Conservation (phyloP, 2,797 vertebrate species). For the Graptemys geographica region DNA sequence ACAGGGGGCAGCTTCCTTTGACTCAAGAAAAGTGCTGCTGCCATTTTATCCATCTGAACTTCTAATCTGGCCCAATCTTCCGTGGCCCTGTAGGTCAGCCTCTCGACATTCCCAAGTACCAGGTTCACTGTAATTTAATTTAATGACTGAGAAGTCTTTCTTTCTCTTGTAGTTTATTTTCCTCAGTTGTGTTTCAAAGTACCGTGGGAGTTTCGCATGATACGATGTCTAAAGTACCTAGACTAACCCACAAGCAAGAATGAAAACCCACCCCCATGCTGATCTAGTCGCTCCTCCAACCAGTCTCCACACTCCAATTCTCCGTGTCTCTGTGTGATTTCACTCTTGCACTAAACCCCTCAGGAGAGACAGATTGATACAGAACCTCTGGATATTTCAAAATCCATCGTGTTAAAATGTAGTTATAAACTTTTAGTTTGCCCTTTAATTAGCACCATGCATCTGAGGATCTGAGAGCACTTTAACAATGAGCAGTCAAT, state of each 20-base stretch:
- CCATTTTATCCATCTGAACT: not conserved
- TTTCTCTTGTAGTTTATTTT: not conserved
- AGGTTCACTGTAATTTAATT: not conserved
- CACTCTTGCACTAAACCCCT: not conserved
- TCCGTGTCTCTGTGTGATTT: not conserved
- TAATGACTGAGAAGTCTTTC: not conserved
- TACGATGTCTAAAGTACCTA: not conserved
- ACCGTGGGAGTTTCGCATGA: not conserved
- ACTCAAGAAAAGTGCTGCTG: not conserved
- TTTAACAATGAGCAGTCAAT: not conserved
- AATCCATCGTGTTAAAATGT: not conserved
- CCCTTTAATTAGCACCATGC: not conserved
- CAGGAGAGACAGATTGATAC: not conserved
- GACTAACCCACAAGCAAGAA: not conserved
- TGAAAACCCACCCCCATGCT: not conserved
- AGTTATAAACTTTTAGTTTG: not conserved
- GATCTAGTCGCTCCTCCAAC: not conserved
- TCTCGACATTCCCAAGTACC: not conserved
- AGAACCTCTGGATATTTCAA: not conserved
- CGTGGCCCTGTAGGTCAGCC: not conserved
- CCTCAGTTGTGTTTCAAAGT: not conserved
- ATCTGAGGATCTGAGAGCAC: not conserved
- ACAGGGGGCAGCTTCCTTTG: not conserved
- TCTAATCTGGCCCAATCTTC: not conserved
- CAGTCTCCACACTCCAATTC: not conserved